These are phyloP conservation scores for Spilarctia lutea DNA, from an alignment of 2,888 invertebrate genomes.

Conservation along the genomic window DNA sequence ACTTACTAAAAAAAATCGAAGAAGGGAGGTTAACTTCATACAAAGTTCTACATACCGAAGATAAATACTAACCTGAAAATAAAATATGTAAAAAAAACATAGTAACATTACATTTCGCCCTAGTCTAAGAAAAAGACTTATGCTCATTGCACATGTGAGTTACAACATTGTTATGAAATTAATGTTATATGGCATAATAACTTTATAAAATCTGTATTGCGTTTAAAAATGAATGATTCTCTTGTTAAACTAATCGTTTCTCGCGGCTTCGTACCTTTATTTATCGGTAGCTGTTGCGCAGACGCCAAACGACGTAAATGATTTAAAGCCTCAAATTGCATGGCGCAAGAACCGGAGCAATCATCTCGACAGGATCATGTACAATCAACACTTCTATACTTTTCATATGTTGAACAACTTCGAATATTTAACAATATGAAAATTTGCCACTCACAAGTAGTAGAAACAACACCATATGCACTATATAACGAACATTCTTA, in stretches of 20 bases:
- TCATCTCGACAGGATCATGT: constrained; percentile 68
- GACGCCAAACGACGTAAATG: constrained; percentile 67
- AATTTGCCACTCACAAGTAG: background rate
- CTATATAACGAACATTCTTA: background rate
- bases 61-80: background rate
- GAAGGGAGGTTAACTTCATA: background rate
- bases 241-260: constrained; percentile 79
- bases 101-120: background rate
- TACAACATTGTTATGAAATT: constrained; percentile 35
- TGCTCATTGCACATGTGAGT: constrained; percentile 7
- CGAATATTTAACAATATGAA: constrained; percentile 11
- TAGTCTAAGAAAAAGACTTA: background rate
- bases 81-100: background rate
- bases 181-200: constrained; percentile 58
- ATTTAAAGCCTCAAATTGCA: constrained; percentile 85
- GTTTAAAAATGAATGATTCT: constrained; percentile 69
- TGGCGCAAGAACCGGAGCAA: constrained; percentile 66
- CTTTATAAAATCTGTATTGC: constrained; percentile 65
- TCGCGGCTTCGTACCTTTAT: constrained; percentile 68
- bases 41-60: background rate
- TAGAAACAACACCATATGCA: background rate
- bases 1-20: background rate
- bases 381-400: constrained; percentile 60
- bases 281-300: constrained; percentile 80
- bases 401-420: constrained; percentile 19